Conservation (phyloP, 2,113 vertebrate genomes). For the Mustela nigripes region DNA sequence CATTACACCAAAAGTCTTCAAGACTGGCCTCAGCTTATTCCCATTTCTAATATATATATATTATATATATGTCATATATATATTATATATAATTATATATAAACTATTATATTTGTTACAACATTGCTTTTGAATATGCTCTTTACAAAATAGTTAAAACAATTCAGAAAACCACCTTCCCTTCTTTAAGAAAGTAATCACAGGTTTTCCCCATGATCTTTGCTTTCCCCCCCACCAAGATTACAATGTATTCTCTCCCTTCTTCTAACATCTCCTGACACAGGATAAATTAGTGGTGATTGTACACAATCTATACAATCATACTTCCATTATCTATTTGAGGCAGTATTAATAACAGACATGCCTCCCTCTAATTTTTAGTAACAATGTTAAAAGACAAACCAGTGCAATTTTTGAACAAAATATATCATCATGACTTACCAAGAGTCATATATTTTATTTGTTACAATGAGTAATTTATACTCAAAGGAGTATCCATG, state of each 20-base stretch:
- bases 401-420: neutral
- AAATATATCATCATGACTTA: neutral
- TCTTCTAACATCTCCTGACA: neutral
- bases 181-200: neutral
- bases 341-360: neutral
- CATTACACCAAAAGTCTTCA: neutral
- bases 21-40: neutral
- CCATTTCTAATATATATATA: neutral
- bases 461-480: neutral
- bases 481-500: neutral
- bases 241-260: neutral
- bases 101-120: neutral
- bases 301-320: neutral
- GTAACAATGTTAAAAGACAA: neutral
- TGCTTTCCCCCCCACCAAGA: neutral
- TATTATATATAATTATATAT: too few relatives aligned
- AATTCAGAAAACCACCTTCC: neutral
- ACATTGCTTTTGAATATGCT: neutral
- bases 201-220: neutral
- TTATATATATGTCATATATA: too few relatives aligned
- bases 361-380: neutral
- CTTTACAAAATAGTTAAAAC: neutral
- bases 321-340: neutral
- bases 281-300: neutral
- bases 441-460: neutral